These are phyloP conservation scores for Leptinotarsa rubiginosa DNA, from an alignment of 2,888 invertebrate species.

Conservation along the genomic window DNA sequence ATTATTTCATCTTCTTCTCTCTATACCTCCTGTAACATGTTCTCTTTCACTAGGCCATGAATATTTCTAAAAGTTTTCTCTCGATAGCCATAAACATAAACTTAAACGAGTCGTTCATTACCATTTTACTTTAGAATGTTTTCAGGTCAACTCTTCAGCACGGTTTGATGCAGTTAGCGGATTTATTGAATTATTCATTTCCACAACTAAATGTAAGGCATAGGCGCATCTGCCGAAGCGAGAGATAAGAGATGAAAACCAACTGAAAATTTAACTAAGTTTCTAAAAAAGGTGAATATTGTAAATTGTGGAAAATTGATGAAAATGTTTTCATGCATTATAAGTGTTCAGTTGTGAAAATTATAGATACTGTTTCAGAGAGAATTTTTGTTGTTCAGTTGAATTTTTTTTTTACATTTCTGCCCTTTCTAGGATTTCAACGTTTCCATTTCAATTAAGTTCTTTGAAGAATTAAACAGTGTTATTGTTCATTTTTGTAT, in stretches of 20 bases:
- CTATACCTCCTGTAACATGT: conserved; percentile 3
- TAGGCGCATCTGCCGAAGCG: not conserved
- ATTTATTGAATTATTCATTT: conserved; percentile 10
- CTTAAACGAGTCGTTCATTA: conserved; percentile 18
- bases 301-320: no score
- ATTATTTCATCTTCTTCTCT: not conserved
- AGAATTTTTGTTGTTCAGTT: no score
- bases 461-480: no score
- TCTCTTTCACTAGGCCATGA: conserved; percentile 17
- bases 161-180: conserved; percentile 13
- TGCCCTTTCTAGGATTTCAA: no score
- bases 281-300: not conserved
- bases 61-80: conserved; percentile 13
- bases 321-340: no score
- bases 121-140: conserved; percentile 15
- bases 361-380: no score
- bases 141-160: conserved; percentile 19
- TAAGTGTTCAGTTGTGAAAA: no score
- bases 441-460: no score
- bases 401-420: no score
- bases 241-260: not conserved
- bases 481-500: no score
- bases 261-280: not conserved
- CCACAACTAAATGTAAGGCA: conserved; percentile 1
- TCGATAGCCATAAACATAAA: conserved; percentile 12